Evolutionary conservation across 2,888 invertebrate species (phyloP).

Genomic region (Notodonta dromedarius): DNA sequence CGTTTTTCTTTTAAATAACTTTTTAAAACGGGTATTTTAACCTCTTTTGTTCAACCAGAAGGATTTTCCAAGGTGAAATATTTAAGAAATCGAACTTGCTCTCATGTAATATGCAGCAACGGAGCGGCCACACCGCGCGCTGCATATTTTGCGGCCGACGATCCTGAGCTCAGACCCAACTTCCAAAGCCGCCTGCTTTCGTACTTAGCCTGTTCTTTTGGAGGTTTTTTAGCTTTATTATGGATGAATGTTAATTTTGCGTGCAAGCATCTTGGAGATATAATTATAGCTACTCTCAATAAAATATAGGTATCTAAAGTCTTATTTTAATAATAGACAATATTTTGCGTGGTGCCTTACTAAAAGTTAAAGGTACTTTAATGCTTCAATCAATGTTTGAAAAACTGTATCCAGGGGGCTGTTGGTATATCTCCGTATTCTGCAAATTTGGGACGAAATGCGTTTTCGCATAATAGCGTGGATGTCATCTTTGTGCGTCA

Average conservation of each 20-base stretch:
- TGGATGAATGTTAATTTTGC: slow-evolving; percentile 16
- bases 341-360: too few species aligned
- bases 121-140: slow-evolving; percentile 48
- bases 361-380: too few species aligned
- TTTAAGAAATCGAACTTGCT: slow-evolving; percentile 75
- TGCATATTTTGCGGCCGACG: slow-evolving; percentile 64
- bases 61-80: slow-evolving; percentile 71
- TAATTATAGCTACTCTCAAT: too few species aligned
- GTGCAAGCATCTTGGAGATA: background rate
- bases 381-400: too few species aligned
- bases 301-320: too few species aligned
- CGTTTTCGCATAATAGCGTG: too few species aligned
- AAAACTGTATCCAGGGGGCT: too few species aligned
- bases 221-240: slow-evolving; percentile 17
- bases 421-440: too few species aligned
- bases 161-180: slow-evolving; percentile 56
- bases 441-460: too few species aligned
- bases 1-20: too few species aligned
- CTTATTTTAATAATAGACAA: too few species aligned
- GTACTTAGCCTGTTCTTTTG: slow-evolving; percentile 28
- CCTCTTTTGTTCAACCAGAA: slow-evolving; percentile 39
- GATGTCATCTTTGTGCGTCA: too few species aligned
- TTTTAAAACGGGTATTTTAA: slow-evolving; percentile 4
- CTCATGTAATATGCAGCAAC: slow-evolving; percentile 78
- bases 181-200: slow-evolving; percentile 46